Conservation (phyloP, 2,888 invertebrate genomes). For the Subacronicta megacephala region DNA sequence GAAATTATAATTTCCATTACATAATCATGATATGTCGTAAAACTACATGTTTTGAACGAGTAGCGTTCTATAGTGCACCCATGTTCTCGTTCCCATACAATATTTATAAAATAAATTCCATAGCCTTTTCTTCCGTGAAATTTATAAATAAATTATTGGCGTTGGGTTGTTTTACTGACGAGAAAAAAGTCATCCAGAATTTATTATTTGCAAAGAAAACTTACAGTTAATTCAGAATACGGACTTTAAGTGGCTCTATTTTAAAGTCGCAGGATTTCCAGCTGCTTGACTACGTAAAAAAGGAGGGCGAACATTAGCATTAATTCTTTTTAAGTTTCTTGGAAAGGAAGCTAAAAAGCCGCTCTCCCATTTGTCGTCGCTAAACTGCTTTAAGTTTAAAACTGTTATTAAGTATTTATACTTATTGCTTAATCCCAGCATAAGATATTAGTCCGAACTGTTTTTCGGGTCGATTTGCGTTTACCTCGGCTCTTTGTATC, state of each 20-base stretch:
- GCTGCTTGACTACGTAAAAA: slow-evolving; percentile 3
- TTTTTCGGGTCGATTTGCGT: no score
- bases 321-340: slow-evolving; percentile 5
- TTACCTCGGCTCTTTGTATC: no score
- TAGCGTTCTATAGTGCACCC: no score
- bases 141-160: no score
- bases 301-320: slow-evolving; percentile 5
- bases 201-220: background rate
- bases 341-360: slow-evolving; percentile 16
- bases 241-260: background rate
- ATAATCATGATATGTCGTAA: no score
- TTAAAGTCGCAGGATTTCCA: slow-evolving; percentile 16
- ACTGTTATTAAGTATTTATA: background rate
- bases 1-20: no score
- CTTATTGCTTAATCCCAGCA: background rate
- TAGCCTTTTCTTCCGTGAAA: no score
- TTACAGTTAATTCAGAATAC: background rate
- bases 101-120: no score
- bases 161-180: no score
- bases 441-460: no score
- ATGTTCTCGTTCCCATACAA: no score
- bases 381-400: slow-evolving; percentile 2
- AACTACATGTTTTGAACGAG: no score
- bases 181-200: background rate
- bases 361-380: slow-evolving; percentile 5